Percentiles rank a stretch among this genome's conserved stretches.
Conservation (phyloP, 2,888 invertebrate species). For the Platycheirus albimanus region DNA sequence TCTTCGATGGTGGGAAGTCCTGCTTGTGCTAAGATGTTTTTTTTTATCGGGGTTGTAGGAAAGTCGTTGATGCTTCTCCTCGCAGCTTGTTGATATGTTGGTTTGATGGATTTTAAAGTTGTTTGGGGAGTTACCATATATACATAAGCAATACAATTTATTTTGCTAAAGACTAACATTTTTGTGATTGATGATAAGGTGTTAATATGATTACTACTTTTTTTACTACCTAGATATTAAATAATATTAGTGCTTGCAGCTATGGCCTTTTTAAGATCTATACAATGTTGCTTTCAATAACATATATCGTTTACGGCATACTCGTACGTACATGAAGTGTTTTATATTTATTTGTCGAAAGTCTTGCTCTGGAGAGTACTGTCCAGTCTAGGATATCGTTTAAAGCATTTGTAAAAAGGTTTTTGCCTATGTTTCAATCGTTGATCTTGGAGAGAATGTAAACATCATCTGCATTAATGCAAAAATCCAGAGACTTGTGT, state of each 20-base stretch:
- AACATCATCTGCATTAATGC: neutral
- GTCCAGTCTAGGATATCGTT: slow-evolving; percentile 27
- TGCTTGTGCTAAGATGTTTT: neutral
- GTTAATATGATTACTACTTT: slow-evolving; percentile 11
- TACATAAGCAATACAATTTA: neutral
- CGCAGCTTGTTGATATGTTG: too few relatives aligned
- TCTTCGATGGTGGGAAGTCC: slow-evolving; percentile 3
- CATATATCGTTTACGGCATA: slow-evolving; percentile 22
- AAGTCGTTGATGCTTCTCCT: neutral
- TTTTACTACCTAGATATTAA: slow-evolving; percentile 8
- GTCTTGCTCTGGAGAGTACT: slow-evolving; percentile 14
- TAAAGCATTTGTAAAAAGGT: slow-evolving; percentile 5
- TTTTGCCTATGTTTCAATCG: slow-evolving; percentile 2
- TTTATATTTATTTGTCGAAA: slow-evolving; percentile 12
- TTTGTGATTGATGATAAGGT: slow-evolving; percentile 9
- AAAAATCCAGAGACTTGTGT: too few relatives aligned
- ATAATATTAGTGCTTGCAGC: slow-evolving; percentile 1
- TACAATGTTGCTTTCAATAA: slow-evolving; percentile 18
- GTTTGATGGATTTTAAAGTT: too few relatives aligned
- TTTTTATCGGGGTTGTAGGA: slow-evolving; percentile 2
- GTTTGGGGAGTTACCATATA: slow-evolving; percentile 18
- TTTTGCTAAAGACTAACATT: neutral
- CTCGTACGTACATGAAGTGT: slow-evolving; percentile 6
- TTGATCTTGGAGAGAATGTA: slow-evolving; percentile 13
- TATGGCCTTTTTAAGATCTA: slow-evolving; percentile 9